Base-by-base conservation (phyloP, 2,888 invertebrate species). In the Ochropacha duplaris region DNA sequence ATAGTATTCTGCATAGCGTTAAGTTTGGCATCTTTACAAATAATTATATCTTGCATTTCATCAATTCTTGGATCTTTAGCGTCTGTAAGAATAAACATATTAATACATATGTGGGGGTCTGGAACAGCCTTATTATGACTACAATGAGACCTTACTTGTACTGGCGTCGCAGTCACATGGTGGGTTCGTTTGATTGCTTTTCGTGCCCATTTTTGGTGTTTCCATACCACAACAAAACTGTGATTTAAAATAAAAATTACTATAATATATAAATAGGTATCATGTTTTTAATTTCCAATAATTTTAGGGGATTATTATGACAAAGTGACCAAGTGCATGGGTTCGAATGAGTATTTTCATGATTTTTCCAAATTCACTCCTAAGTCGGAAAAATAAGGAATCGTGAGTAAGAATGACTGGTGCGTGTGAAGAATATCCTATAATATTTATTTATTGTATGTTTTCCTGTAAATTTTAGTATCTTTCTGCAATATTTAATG, bases 1-100 rank as follows among this genome's bases (percentile, higher is more conserved):
- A 91, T 81, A 49, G 88, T 88, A 68, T 92, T 92, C 63, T 84
- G 81, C 90, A 92, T 88, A 34, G 92, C 92, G 61, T 72, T 85
- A 59, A 92, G 68, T 76, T 88, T 92, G 11, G 92, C 92, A 66
- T 92, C 92, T 72, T 90, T 91, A n/a, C 62, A 64, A 8, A 92
- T 83, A 22, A 92, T 85, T 5, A 66, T 57, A 1, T 90, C 87
- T 69, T 88, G 75, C 81, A 92, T 75, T 56, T 91, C 88, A 22
- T 84, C 79, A 56, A 92, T 83, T 68, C 91, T 81, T 54, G 82
- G 69, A 62, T 92, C 92, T 26, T 63, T 65, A 16, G 65, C 83
- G 62, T 67, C 92, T 91, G 61, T 39, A 75, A 75, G n/a, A 55
- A 16, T 54, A 57, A 59, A 50, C 55, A 31, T 39, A 4, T 14